Base-by-base conservation (phyloP, 2,888 invertebrate species). In the Thumatha senex region DNA sequence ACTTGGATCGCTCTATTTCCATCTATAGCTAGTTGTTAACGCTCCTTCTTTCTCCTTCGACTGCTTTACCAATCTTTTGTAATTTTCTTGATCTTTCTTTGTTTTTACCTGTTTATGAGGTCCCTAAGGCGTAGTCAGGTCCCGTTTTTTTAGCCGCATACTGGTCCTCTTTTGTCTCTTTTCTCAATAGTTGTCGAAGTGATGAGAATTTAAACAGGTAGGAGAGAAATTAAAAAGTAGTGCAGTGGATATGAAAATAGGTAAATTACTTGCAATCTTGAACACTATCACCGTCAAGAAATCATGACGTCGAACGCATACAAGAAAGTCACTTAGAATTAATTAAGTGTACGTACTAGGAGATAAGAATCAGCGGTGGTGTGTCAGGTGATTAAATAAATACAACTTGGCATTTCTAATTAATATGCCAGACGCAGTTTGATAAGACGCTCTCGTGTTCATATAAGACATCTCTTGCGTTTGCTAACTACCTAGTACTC, bases 311-410 rank as follows among this genome's bases (percentile, higher is more conserved):
- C 11, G 24, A 10, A 54, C 55, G 62, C 63, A 70, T 68, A 76
- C 68, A 76, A 76, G 73, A 74, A 72, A 86, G 82, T 74, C 73
- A 76, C 72, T 73, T 73, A 73, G 84, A 87, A 86, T 86, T 87
- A 87, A 89, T 87, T 84, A 82, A 82, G 68, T 76, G 76, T 78
- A 80, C 74, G 72, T 73, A 80, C 78, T 52, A 63, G 48, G 53
- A 82, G 88, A 88, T 89, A 84, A 72, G 70, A 78, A 88, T 88
- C 88, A 74, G 74, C 73, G 65, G 67, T 63, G 77, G 67, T 67
- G 77, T 83, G 85, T 82, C 88, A 85, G 86, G 86, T 89, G 88
- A 88, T 89, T 87, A 86, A 85, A 88, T 85, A 87, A 87, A 89
- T 88, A 87, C 86, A 85, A 85, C 79, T 85, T 82, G 81, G 81